Conservation (phyloP, 2,797 vertebrate species). For the Simalia tracyae region DNA sequence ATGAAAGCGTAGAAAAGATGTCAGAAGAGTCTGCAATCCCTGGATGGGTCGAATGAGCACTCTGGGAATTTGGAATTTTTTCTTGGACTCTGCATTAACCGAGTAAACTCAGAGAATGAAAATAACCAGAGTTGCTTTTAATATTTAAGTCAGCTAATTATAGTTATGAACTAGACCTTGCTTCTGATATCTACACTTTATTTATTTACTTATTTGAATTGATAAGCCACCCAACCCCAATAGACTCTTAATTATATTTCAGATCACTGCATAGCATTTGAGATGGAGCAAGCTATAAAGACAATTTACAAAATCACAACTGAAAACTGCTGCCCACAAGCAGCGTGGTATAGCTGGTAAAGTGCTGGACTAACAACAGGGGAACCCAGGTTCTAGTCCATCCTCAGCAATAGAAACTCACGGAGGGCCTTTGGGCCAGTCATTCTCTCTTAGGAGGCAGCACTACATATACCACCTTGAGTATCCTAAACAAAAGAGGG, state of each 20-base stretch:
- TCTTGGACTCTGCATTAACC: not conserved
- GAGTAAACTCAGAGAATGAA: not conserved
- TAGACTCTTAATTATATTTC: not conserved
- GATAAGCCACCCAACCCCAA: not conserved
- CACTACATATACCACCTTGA: not conserved
- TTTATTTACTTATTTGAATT: not conserved
- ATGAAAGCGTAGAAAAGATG: not conserved
- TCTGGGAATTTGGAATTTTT: not conserved
- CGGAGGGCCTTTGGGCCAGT: not conserved
- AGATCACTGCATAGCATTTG: not conserved
- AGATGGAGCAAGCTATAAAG: not conserved
- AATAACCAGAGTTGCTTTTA: not conserved
- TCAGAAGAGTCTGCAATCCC: not conserved
- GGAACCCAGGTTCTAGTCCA: not conserved
- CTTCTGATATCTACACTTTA: not conserved
- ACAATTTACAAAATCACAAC: not conserved
- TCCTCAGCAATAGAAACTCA: not conserved
- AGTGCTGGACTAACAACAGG: not conserved
- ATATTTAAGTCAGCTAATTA: not conserved
- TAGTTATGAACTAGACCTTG: not conserved
- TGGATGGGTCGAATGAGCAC: not conserved
- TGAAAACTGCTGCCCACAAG: not conserved
- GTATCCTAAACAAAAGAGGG: not conserved
- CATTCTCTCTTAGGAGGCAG: not conserved
- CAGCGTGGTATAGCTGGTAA: not conserved